Evolutionary conservation across 2,113 vertebrate genomes (phyloP).

Genomic region (Motacilla tschutschensis): DNA sequence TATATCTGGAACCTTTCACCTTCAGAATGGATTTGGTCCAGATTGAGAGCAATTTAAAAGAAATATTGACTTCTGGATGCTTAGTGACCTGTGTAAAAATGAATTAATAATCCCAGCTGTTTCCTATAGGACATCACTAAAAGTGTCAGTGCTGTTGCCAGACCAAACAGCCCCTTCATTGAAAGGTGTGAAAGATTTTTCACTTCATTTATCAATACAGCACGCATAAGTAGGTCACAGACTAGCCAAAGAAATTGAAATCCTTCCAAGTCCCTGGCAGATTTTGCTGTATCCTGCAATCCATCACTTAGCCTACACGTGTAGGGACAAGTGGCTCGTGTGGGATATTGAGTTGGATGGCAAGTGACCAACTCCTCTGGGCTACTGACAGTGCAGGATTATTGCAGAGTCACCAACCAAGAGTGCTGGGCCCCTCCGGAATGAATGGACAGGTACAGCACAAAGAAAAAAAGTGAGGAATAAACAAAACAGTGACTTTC

Average conservation of each 20-base stretch:
- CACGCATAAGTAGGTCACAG: conserved; percentile 14
- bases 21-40: conserved; percentile 44
- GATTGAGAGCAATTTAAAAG: conserved; percentile 54
- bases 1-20: conserved; percentile 52
- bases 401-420: not conserved
- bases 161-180: not conserved
- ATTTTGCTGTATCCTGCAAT: conserved; percentile 6
- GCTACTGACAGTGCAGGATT: not conserved
- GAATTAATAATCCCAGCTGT: conserved; percentile 54
- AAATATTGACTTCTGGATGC: conserved; percentile 53
- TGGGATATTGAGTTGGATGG: not conserved
- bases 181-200: conserved; percentile 52
- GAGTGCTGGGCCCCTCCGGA: not conserved
- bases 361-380: not conserved
- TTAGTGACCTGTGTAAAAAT: conserved; percentile 56
- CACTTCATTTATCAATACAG: conserved; percentile 48
- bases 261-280: conserved; percentile 23
- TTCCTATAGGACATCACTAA: conserved; percentile 37
- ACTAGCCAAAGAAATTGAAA: conserved; percentile 30
- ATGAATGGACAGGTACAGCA: not conserved
- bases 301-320: not conserved
- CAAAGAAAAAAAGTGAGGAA: not conserved
- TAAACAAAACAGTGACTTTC: not conserved
- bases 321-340: not conserved
- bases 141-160: conserved; percentile 42